Percentiles rank a stretch among this genome's conserved stretches.
Evolutionary conservation across 2,797 vertebrate species (phyloP).

Genomic region (Trachops cirrhosus): DNA sequence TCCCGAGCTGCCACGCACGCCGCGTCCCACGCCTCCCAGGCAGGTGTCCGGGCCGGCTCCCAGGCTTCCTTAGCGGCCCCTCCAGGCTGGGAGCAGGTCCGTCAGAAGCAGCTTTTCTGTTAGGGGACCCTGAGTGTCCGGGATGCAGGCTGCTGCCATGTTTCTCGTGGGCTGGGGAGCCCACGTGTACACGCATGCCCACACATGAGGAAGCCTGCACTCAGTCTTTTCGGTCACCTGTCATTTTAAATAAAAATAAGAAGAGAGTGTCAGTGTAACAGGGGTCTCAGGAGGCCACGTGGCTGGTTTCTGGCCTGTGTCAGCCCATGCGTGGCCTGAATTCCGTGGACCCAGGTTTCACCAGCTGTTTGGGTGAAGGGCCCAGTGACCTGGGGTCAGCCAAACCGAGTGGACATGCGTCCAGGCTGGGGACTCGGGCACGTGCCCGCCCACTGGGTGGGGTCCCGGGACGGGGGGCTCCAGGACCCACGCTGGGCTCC

Average conservation of each 20-base stretch:
- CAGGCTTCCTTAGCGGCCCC: background rate
- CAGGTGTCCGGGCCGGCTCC: background rate
- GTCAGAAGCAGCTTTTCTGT: background rate
- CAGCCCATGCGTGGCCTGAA: accelerated
- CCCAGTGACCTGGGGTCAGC: background rate
- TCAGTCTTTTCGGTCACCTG: conserved; percentile 70
- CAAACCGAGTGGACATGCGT: accelerated
- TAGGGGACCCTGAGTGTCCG: background rate
- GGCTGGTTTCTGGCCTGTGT: background rate
- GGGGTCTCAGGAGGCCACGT: background rate
- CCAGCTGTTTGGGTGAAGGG: accelerated
- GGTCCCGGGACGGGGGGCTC: accelerated
- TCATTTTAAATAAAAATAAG: conserved; percentile 76
- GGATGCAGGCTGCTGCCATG: conserved; percentile 18
- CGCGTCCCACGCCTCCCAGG: accelerated
- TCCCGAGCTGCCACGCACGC: accelerated
- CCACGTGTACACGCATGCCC: background rate
- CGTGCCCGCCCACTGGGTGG: accelerated
- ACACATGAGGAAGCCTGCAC: background rate
- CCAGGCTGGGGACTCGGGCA: background rate
- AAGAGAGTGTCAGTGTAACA: background rate
- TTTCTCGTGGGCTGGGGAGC: conserved; percentile 62
- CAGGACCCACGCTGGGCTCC: accelerated
- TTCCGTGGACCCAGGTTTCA: background rate
- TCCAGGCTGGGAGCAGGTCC: background rate